phyloP scores from a whole-genome alignment of 2,888 invertebrate genomes.

The Macaria liturata region DNA sequence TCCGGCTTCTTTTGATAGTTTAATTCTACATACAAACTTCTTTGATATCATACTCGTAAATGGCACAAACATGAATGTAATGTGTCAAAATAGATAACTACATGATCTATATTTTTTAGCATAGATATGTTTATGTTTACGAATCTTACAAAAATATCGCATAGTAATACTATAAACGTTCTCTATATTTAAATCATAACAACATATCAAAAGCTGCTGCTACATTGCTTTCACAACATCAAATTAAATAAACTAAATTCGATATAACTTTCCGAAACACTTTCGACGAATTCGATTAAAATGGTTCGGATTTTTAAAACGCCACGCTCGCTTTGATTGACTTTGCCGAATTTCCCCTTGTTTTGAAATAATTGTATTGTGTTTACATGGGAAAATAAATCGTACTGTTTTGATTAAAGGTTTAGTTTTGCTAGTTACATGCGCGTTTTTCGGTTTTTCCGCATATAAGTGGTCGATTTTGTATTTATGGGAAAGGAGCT shows the following conservation, averaged over 20 bases:
- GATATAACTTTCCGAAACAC: constrained; percentile 25
- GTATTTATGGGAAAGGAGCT: constrained; percentile 67
- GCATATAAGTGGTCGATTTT: constrained; percentile 63
- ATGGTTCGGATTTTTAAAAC: constrained; percentile 42
- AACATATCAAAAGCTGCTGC: background rate
- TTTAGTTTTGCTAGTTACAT: constrained; percentile 33
- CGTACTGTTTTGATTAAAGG: constrained; percentile 39
- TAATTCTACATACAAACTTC: too few species aligned
- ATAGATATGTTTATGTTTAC: too few species aligned
- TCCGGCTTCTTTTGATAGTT: too few species aligned
- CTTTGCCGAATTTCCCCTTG: constrained; percentile 57
- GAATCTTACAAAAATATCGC: too few species aligned
- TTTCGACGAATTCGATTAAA: constrained; percentile 40
- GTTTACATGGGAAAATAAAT: constrained; percentile 31
- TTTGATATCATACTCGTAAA: too few species aligned
- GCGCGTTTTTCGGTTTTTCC: constrained; percentile 48
- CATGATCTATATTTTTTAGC: too few species aligned
- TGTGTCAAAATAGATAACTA: too few species aligned
- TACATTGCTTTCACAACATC: constrained; percentile 8
- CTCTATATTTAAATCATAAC: background rate
- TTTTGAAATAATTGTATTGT: constrained; percentile 44
- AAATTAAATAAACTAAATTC: constrained; percentile 18
- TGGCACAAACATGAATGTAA: too few species aligned
- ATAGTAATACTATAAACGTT: too few species aligned
- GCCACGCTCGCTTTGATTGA: constrained; percentile 50